Percentiles rank a stretch among this genome's conserved stretches.
phyloP scores from a whole-genome alignment of 2,888 invertebrate genomes.

The Portevinia maculata region DNA sequence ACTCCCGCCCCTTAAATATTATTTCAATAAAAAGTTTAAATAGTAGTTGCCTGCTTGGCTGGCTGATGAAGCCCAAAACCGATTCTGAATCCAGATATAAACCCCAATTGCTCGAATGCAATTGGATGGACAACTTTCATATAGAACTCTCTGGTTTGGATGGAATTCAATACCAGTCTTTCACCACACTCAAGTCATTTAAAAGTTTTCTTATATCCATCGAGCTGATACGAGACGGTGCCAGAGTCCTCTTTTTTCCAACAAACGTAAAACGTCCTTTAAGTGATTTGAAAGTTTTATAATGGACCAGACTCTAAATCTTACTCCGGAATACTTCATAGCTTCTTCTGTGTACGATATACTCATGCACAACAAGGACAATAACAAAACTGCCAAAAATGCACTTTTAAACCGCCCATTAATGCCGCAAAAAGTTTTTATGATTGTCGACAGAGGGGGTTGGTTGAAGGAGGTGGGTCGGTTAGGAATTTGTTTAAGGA shows the following conservation, averaged over 20 bases:
- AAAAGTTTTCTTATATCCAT: conserved; percentile 50
- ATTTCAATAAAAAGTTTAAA: conserved; percentile 60
- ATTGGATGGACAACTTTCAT: conserved; percentile 27
- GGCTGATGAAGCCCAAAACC: background rate
- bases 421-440: conserved; percentile 47
- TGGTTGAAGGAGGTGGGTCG: conserved; percentile 2
- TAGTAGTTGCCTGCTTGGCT: conserved; percentile 35
- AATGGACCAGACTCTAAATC: conserved; percentile 56
- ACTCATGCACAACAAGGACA: conserved; percentile 28
- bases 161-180: conserved; percentile 57
- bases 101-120: conserved; percentile 35
- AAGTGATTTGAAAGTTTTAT: conserved; percentile 72
- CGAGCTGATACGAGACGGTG: too few species aligned
- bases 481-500: conserved; percentile 7
- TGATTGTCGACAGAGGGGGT: conserved; percentile 18
- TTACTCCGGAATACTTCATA: conserved; percentile 39
- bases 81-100: background rate
- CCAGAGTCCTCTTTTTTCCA: conserved; percentile 1
- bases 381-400: conserved; percentile 56
- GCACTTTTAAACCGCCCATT: conserved; percentile 51
- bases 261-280: conserved; percentile 59
- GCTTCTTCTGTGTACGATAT: conserved; percentile 16
- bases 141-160: conserved; percentile 48
- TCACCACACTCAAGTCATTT: conserved; percentile 66
- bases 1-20: conserved; percentile 15